Percentiles rank a stretch among this genome's conserved stretches.
Conservation (phyloP, 2,888 invertebrate genomes). For the Tortricodes alternella region DNA sequence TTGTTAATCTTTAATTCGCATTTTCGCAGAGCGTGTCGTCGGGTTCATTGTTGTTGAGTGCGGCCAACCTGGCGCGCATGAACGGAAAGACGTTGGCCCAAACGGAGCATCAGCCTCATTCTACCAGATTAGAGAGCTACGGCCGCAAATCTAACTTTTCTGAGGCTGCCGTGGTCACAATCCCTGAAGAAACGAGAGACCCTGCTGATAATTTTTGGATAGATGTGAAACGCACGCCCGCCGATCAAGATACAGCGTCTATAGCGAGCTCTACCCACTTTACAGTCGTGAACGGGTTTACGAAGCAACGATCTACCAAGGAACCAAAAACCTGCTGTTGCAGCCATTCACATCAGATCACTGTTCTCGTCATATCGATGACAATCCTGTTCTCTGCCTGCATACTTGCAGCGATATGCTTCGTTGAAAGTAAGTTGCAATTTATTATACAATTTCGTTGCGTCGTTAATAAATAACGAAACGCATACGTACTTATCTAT, state of each 20-base stretch:
- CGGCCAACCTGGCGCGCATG: conserved; percentile 87
- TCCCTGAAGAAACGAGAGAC: conserved; percentile 70
- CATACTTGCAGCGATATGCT: conserved; percentile 90
- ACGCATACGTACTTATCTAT: not conserved
- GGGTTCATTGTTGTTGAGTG: conserved; percentile 89
- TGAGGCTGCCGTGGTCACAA: conserved; percentile 62
- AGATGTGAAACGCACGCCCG: conserved; percentile 79
- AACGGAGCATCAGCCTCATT: conserved; percentile 65
- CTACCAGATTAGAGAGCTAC: conserved; percentile 62
- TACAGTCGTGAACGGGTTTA: conserved; percentile 91
- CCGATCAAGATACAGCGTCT: conserved; percentile 86
- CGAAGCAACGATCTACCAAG: conserved; percentile 84
- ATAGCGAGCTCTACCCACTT: conserved; percentile 94
- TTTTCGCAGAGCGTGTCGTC: conserved; percentile 88
- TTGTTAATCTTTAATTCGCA: conserved; percentile 21
- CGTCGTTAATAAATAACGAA: not conserved
- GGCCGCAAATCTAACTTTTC: conserved; percentile 56
- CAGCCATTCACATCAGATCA: conserved; percentile 89
- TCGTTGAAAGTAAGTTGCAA: conserved; percentile 90
- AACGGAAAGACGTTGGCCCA: conserved; percentile 65
- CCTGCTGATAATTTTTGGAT: conserved; percentile 69
- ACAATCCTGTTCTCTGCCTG: conserved; percentile 91
- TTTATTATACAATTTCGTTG: conserved; percentile 16
- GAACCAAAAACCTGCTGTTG: conserved; percentile 87
- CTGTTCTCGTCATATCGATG: conserved; percentile 91